A percentile compares a stretch with the other conserved stretches of the same genome.
Evolutionary conservation across 2,113 vertebrate genomes (phyloP).

Genomic region (Procavia capensis): DNA sequence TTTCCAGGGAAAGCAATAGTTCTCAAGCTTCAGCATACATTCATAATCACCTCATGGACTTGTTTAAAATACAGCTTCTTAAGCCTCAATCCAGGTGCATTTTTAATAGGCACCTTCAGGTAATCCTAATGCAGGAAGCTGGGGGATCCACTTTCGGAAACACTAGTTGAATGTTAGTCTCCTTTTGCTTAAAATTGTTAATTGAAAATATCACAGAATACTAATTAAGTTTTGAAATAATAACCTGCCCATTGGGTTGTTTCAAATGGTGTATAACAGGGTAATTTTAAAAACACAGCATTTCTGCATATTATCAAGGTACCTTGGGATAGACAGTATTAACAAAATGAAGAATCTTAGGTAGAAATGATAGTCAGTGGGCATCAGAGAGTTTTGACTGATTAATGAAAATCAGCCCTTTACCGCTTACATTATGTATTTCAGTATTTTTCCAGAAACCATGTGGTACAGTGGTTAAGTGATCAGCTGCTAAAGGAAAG

Average conservation of each 20-base stretch:
- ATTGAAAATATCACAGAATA: neutral
- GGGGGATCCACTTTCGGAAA: neutral
- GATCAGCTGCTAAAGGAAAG: neutral
- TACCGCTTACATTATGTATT: neutral
- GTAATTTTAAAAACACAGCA: conserved; percentile 13
- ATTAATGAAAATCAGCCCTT: neutral
- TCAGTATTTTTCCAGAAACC: neutral
- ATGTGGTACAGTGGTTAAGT: neutral
- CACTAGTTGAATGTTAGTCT: neutral
- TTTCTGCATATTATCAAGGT: neutral
- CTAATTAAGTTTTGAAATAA: neutral
- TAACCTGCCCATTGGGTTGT: neutral
- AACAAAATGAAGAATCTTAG: conserved; percentile 21
- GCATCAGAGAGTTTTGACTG: neutral
- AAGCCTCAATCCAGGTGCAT: neutral
- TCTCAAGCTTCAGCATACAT: neutral
- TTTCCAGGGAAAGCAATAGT: neutral
- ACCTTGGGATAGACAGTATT: neutral
- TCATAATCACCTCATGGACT: neutral
- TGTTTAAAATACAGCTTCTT: neutral
- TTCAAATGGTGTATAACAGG: neutral
- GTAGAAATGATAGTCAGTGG: neutral
- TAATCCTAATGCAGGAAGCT: neutral
- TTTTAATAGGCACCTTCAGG: neutral
- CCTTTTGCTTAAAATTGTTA: neutral